These are phyloP conservation scores for Anoplolepis gracilipes DNA, from an alignment of 1,140 invertebrate genomes.

Conservation along the genomic window DNA sequence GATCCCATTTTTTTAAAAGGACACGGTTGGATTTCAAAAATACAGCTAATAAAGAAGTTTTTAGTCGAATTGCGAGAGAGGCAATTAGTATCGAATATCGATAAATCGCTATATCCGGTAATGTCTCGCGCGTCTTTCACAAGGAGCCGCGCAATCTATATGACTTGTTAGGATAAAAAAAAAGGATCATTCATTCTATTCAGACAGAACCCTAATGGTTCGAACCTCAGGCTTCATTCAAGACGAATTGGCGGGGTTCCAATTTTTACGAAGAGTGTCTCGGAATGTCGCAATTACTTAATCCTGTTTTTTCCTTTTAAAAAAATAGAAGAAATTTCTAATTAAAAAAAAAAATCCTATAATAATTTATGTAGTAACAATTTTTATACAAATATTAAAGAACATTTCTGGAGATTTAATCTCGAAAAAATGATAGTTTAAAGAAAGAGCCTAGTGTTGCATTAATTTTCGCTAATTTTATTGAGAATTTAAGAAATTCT, in stretches of 20 bases:
- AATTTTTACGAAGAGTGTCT: slow-evolving; percentile 77
- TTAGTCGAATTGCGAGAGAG: slow-evolving; percentile 56
- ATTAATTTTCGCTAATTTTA: neutral
- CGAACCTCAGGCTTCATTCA: slow-evolving; percentile 80
- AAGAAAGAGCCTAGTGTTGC: neutral
- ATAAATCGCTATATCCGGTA: slow-evolving; percentile 75
- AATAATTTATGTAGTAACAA: neutral
- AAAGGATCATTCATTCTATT: slow-evolving; percentile 79
- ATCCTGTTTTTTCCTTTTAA: slow-evolving; percentile 20
- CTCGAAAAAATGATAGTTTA: neutral
- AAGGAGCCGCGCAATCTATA: slow-evolving; percentile 80
- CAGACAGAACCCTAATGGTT: slow-evolving; percentile 78
- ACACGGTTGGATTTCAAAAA: slow-evolving; percentile 4
- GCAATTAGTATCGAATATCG: slow-evolving; percentile 86
- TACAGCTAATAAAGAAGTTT: slow-evolving; percentile 3
- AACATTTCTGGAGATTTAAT: too few relatives aligned
- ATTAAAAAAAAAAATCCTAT: neutral
- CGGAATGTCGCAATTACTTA: slow-evolving; percentile 23
- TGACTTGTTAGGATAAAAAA: slow-evolving; percentile 76
- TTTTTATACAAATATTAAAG: neutral
- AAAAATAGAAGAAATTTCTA: slow-evolving; percentile 22
- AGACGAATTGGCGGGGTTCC: slow-evolving; percentile 71
- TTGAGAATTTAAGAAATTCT: neutral
- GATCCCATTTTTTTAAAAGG: slow-evolving; percentile 1
- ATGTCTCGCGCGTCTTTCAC: slow-evolving; percentile 78